Conservation (phyloP, 2,888 invertebrate species). For the Mactromeris polynyma region DNA sequence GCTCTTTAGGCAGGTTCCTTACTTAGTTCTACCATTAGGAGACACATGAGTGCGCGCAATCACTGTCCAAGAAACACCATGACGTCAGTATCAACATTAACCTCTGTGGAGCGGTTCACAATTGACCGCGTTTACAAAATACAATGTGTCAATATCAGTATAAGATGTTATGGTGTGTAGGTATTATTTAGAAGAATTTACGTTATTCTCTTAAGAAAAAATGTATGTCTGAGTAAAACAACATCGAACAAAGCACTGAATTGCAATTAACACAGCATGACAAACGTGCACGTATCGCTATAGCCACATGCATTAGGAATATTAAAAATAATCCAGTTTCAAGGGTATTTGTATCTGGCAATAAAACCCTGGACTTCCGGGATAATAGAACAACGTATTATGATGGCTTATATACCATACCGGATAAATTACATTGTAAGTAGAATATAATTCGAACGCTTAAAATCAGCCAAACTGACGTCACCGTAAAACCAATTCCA, state of each 20-base stretch:
- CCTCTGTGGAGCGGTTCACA: no score
- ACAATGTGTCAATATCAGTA: no score
- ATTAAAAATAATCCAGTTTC: background rate
- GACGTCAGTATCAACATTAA: no score
- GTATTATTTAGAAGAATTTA: no score
- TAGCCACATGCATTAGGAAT: background rate
- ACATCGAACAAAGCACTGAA: background rate
- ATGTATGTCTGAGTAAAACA: background rate
- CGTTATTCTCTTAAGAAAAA: no score
- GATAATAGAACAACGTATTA: background rate
- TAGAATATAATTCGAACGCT: background rate
- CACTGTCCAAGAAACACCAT: no score
- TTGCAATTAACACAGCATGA: background rate
- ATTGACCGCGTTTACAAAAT: no score
- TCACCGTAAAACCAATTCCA: background rate
- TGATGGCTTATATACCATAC: background rate
- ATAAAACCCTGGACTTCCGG: conserved; percentile 7
- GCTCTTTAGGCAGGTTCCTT: no score
- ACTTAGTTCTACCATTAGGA: no score
- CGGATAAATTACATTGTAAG: background rate
- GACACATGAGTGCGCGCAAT: no score
- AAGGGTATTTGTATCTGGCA: background rate
- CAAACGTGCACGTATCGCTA: background rate
- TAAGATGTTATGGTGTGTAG: no score
- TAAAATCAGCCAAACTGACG: background rate